Conservation (phyloP, 2,797 vertebrate species). For the Chiloscyllium punctatum region DNA sequence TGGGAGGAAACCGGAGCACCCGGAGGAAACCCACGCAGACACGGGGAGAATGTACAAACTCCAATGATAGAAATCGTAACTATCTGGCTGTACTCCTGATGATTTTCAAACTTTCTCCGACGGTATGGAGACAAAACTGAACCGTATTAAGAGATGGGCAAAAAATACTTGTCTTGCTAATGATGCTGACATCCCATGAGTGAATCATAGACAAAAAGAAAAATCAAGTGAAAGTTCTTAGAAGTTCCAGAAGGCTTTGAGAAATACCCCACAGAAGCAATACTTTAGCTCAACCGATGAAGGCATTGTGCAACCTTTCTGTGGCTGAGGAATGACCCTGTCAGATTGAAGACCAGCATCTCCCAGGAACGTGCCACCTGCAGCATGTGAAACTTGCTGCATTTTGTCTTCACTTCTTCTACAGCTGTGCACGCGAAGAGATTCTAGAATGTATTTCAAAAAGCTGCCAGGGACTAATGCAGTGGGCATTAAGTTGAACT, state of each 20-base stretch:
- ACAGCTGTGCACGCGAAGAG: not conserved
- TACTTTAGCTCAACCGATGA: not conserved
- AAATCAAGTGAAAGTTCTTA: no score
- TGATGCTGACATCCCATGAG: not conserved
- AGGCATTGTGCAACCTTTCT: not conserved
- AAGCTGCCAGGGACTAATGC: not conserved
- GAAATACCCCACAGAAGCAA: not conserved
- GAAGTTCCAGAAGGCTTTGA: no score
- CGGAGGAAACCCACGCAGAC: no score
- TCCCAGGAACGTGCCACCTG: no score
- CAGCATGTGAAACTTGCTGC: no score
- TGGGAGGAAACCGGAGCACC: no score
- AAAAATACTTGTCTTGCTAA: not conserved
- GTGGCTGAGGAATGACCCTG: no score
- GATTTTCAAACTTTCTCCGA: not conserved
- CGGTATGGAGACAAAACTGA: not conserved
- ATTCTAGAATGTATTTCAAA: not conserved
- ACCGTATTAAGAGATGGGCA: not conserved
- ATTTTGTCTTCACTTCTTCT: not conserved
- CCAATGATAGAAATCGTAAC: not conserved
- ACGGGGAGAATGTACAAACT: no score
- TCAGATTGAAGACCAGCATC: no score
- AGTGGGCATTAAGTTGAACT: not conserved
- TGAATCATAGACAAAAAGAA: not conserved
- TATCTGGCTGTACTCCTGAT: not conserved